A percentile compares a stretch with the other conserved stretches of the same genome.
phyloP scores from a whole-genome alignment of 2,888 invertebrate genomes.

The Sussaba pulchella region DNA sequence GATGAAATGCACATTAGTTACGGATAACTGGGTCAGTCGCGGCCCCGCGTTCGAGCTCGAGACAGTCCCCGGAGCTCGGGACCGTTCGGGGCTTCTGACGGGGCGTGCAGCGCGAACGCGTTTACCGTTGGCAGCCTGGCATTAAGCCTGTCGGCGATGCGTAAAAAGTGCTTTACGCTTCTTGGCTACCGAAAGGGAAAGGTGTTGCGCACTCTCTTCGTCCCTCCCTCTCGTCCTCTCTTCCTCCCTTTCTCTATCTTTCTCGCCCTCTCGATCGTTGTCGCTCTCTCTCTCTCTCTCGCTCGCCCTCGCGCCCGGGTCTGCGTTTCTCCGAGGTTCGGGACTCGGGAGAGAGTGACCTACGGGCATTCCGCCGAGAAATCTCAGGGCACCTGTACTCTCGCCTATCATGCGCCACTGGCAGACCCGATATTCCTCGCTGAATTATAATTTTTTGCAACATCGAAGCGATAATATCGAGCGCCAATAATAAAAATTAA shows the following conservation, averaged over 20 bases:
- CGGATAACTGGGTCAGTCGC: constrained; percentile 77
- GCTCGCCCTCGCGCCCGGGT: too few species aligned
- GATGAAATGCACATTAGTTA: constrained; percentile 78
- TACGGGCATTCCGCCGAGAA: constrained; percentile 41
- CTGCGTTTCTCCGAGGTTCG: too few species aligned
- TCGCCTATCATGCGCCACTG: constrained; percentile 13
- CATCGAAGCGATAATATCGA: constrained; percentile 38
- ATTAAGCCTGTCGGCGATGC: constrained; percentile 68
- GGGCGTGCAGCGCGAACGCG: constrained; percentile 27
- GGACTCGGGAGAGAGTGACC: too few species aligned
- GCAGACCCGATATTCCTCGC: constrained; percentile 13
- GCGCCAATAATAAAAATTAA: constrained; percentile 54
- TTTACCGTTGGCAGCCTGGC: constrained; percentile 60
- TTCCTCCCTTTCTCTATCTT: too few species aligned
- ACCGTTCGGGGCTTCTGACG: constrained; percentile 1
- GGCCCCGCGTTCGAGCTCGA: constrained; percentile 51
- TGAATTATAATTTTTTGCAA: constrained; percentile 18
- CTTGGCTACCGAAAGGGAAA: constrained; percentile 75
- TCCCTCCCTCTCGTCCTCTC: not conserved
- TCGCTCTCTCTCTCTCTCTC: too few species aligned
- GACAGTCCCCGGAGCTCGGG: not conserved
- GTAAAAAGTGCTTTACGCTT: constrained; percentile 74
- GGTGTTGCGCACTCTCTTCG: constrained; percentile 67
- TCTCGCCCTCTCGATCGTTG: too few species aligned
- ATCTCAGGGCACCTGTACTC: constrained; percentile 47